phyloP scores from a whole-genome alignment of 2,888 invertebrate species.

The Eudasyphora cyanicolor region DNA sequence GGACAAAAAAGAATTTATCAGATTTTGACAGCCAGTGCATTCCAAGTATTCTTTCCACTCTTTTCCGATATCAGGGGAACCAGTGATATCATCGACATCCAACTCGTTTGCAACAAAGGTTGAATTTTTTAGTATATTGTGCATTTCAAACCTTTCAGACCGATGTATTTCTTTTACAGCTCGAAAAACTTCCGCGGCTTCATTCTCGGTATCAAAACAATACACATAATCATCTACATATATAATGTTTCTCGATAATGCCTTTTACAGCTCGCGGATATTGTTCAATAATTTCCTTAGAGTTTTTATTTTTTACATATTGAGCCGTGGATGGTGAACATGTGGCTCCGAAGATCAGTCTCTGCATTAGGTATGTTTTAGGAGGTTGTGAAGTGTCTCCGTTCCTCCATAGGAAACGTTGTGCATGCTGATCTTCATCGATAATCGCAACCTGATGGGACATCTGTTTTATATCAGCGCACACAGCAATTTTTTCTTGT shows the following conservation, averaged over 20 bases:
- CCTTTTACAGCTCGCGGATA: conserved; percentile 50
- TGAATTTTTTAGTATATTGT: conserved; percentile 47
- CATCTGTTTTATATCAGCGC: too few species aligned
- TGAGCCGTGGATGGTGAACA: too few species aligned
- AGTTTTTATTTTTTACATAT: conserved; percentile 64
- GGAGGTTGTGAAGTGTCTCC: too few species aligned
- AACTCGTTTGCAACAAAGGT: background rate
- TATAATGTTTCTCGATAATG: conserved; percentile 60
- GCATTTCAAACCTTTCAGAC: conserved; percentile 53
- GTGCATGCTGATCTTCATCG: too few species aligned
- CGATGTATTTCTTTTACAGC: conserved; percentile 43
- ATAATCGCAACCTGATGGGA: too few species aligned
- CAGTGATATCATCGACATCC: background rate
- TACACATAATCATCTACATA: conserved; percentile 48
- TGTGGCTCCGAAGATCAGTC: too few species aligned
- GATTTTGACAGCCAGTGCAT: conserved; percentile 44
- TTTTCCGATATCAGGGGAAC: background rate
- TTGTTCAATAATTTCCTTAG: conserved; percentile 31
- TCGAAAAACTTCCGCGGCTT: conserved; percentile 41
- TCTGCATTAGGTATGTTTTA: too few species aligned
- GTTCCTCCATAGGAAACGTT: too few species aligned
- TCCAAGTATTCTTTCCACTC: conserved; percentile 36
- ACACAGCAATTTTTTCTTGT: too few species aligned
- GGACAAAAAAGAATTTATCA: conserved; percentile 41
- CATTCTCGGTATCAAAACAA: conserved; percentile 43